phyloP scores from a whole-genome alignment of 2,113 vertebrate genomes.

The Oryzias melastigma region DNA sequence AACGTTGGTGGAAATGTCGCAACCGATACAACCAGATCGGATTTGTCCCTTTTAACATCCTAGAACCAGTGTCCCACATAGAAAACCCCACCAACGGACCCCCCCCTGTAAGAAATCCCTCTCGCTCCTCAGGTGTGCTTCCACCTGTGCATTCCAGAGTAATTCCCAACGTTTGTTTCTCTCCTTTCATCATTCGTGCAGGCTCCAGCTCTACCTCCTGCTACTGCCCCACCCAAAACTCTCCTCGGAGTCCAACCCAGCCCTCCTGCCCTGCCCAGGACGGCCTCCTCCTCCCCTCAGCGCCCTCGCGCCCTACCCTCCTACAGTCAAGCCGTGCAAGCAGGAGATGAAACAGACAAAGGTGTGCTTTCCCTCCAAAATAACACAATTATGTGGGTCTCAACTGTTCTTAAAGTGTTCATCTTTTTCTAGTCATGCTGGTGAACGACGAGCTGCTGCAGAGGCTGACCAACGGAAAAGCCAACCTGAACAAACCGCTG shows the following conservation, averaged over 20 bases:
- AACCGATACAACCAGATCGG: conserved; percentile 79
- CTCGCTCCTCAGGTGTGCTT: background rate
- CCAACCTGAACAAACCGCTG: conserved; percentile 67
- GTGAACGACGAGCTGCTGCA: conserved; percentile 83
- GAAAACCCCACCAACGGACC: conserved; percentile 52
- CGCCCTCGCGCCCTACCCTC: conserved; percentile 54
- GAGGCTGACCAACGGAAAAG: conserved; percentile 75
- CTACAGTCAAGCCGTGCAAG: conserved; percentile 42
- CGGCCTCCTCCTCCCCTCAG: conserved; percentile 20
- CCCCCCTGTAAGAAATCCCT: conserved; percentile 58
- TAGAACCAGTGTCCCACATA: conserved; percentile 71
- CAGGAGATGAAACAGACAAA: conserved; percentile 71
- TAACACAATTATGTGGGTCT: background rate
- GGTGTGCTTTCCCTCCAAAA: conserved; percentile 27
- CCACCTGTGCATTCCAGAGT: conserved; percentile 14
- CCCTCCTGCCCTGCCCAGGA: conserved; percentile 20
- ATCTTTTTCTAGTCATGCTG: conserved; percentile 61
- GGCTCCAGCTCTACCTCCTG: conserved; percentile 49
- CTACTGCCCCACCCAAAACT: conserved; percentile 23
- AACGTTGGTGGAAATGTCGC: conserved; percentile 84
- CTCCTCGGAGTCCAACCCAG: conserved; percentile 31
- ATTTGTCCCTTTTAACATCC: conserved; percentile 84
- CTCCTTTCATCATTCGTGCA: conserved; percentile 27
- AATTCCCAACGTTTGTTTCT: background rate
- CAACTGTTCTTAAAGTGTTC: background rate